phyloP scores from a whole-genome alignment of 2,113 vertebrate genomes.

The Cyphomyrus discorhynchus region DNA sequence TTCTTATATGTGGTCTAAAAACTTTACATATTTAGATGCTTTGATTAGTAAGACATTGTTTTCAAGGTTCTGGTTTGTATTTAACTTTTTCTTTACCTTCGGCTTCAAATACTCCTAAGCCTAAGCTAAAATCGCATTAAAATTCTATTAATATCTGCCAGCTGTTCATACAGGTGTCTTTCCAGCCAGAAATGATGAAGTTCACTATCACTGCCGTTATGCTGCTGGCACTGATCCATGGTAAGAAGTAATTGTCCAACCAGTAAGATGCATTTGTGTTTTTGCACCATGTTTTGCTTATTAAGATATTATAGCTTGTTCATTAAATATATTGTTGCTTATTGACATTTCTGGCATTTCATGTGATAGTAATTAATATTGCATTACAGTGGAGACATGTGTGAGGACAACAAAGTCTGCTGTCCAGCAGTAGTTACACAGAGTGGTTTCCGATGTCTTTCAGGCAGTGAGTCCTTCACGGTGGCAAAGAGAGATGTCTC shows the following conservation, averaged over 20 bases:
- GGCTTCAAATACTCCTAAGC: background rate
- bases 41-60: background rate
- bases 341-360: background rate
- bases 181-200: slow-evolving; percentile 46
- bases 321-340: background rate
- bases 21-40: background rate
- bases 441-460: background rate
- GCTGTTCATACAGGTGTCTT: background rate
- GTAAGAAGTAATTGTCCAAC: slow-evolving; percentile 27
- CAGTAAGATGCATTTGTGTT: background rate
- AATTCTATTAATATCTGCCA: background rate
- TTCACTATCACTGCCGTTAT: slow-evolving; percentile 35
- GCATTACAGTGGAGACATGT: background rate
- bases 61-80: background rate
- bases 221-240: slow-evolving; percentile 40
- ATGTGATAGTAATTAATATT: background rate
- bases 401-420: background rate
- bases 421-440: background rate
- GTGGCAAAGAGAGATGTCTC: slow-evolving; percentile 46
- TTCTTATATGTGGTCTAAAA: background rate
- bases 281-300: background rate
- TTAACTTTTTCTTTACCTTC: background rate
- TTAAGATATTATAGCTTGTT: background rate
- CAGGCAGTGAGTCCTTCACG: slow-evolving; percentile 46
- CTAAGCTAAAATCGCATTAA: background rate